Evolutionary conservation across 2,797 vertebrate species (phyloP).

Genomic region (Dendrocincla fuliginosa): DNA sequence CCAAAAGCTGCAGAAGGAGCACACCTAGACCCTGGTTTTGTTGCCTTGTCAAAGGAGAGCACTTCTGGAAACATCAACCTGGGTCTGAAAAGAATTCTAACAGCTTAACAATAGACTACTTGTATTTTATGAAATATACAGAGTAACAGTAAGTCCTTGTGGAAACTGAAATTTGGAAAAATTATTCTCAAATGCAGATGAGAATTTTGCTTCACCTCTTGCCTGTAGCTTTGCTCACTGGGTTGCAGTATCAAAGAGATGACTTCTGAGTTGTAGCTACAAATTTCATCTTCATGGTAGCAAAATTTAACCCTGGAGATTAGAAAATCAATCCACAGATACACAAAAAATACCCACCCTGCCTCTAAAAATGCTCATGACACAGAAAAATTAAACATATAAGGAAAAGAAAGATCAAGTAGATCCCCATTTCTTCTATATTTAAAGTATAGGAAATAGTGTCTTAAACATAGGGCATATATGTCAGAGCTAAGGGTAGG

Average conservation of each 20-base stretch:
- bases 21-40: neutral
- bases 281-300: neutral
- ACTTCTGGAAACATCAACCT: neutral
- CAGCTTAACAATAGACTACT: neutral
- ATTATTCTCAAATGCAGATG: neutral
- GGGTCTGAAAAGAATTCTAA: neutral
- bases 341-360: neutral
- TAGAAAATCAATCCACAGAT: neutral
- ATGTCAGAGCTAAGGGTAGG: neutral
- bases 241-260: neutral
- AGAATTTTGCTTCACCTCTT: neutral
- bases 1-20: neutral
- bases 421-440: neutral
- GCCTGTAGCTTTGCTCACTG: neutral
- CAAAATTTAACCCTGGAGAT: neutral
- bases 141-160: neutral
- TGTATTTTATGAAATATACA: neutral
- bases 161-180: neutral
- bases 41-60: neutral
- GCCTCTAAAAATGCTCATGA: neutral
- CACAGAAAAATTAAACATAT: neutral
- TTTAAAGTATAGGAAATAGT: neutral
- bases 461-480: neutral
- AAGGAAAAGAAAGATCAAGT: neutral
- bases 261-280: neutral